These are phyloP conservation scores for Papilio machaon DNA, from an alignment of 1,140 invertebrate species.

Conservation along the genomic window DNA sequence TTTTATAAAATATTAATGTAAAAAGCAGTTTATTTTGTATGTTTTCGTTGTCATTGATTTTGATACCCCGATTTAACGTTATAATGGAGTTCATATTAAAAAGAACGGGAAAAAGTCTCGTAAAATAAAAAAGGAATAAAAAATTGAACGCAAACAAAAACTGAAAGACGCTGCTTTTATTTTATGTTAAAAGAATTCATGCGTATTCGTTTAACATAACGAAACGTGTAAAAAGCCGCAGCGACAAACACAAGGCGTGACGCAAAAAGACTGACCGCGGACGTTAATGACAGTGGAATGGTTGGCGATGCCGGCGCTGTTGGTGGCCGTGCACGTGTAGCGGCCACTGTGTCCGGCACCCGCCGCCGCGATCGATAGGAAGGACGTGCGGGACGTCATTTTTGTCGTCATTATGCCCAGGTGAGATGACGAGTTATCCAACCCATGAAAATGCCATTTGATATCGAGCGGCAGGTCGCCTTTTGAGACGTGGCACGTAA, in stretches of 20 bases:
- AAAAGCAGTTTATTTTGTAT: constrained; percentile 82
- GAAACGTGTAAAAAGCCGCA: constrained; percentile 48
- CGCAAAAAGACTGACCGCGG: constrained; percentile 84
- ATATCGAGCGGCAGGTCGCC: constrained; percentile 90
- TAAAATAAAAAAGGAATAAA: not conserved
- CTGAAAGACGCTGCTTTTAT: constrained; percentile 51
- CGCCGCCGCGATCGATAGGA: constrained; percentile 90
- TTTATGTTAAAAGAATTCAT: constrained; percentile 69
- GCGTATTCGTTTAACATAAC: constrained; percentile 65
- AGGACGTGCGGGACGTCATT: constrained; percentile 89
- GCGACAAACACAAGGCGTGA: constrained; percentile 57
- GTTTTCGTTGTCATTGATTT: constrained; percentile 76
- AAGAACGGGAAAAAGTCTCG: not conserved
- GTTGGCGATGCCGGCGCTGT: constrained; percentile 87
- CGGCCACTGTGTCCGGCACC: constrained; percentile 88
- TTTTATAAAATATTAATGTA: constrained; percentile 81
- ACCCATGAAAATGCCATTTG: constrained; percentile 89
- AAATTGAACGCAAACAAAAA: constrained; percentile 77
- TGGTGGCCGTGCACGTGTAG: constrained; percentile 91
- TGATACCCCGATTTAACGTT: not conserved
- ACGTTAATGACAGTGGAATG: constrained; percentile 87
- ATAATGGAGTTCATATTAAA: not conserved
- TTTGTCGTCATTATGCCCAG: constrained; percentile 88
- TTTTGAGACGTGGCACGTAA: constrained; percentile 89
- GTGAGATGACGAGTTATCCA: constrained; percentile 83